These are phyloP conservation scores for Sicus ferrugineus DNA, from an alignment of 2,888 invertebrate genomes.

Conservation along the genomic window DNA sequence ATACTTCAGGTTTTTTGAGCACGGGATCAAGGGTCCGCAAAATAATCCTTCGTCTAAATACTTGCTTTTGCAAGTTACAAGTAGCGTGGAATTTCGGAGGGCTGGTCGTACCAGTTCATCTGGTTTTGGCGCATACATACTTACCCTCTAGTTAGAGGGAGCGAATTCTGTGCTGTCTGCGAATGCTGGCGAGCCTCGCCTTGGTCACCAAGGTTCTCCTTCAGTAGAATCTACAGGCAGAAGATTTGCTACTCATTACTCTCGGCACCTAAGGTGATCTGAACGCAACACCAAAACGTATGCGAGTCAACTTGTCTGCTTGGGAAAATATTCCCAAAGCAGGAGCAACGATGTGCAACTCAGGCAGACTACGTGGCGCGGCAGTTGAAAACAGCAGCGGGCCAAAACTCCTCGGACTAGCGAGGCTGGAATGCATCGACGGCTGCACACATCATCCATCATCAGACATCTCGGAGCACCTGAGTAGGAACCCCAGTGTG, in stretches of 20 bases:
- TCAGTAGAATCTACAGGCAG: neutral
- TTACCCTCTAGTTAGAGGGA: no score
- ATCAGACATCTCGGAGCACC: conserved; percentile 1
- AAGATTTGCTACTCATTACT: neutral
- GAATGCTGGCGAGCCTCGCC: neutral
- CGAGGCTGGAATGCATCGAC: neutral
- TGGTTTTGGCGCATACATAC: no score
- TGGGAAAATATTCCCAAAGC: neutral
- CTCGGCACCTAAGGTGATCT: neutral
- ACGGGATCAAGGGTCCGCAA: neutral
- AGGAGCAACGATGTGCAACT: neutral
- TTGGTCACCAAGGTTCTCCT: neutral
- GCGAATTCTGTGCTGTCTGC: neutral
- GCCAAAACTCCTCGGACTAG: neutral
- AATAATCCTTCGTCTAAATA: neutral
- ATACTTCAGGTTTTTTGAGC: neutral
- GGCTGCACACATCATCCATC: conserved; percentile 6
- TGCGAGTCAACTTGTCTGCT: conserved; percentile 14
- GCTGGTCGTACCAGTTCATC: neutral
- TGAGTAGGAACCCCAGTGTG: neutral
- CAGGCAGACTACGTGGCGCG: conserved; percentile 15
- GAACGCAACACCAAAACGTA: neutral
- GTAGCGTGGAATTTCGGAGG: neutral
- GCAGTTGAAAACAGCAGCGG: neutral
- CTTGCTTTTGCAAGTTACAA: neutral